Conservation (phyloP, 2,113 vertebrate genomes). For the Arizona elegans region DNA sequence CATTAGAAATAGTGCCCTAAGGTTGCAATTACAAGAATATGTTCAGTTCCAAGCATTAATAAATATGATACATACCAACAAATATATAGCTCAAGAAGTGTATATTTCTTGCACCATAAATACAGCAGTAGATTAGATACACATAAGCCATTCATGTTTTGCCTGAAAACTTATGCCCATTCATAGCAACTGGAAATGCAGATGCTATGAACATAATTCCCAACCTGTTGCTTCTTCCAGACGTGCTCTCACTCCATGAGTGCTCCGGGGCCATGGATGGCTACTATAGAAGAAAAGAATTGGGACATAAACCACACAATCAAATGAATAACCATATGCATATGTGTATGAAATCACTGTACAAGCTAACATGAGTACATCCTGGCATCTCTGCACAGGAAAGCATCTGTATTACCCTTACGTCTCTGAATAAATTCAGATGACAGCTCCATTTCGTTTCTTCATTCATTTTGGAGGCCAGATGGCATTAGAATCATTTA, state of each 20-base stretch:
- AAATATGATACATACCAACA: neutral
- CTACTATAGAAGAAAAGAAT: slow-evolving; percentile 9
- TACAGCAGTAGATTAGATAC: neutral
- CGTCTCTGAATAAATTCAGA: slow-evolving; percentile 89
- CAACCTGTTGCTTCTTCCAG: neutral
- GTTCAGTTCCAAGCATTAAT: neutral
- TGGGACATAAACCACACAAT: neutral
- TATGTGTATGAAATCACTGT: slow-evolving; percentile 40
- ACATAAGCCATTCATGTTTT: neutral
- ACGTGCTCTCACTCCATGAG: neutral
- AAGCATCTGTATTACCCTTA: slow-evolving; percentile 78
- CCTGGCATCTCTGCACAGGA: slow-evolving; percentile 49
- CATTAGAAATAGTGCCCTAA: neutral
- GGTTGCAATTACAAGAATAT: neutral
- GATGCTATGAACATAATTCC: neutral
- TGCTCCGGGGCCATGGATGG: neutral
- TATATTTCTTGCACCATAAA: neutral
- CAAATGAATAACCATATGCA: slow-evolving; percentile 6
- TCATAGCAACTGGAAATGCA: neutral
- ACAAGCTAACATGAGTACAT: slow-evolving; percentile 47
- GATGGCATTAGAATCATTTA: slow-evolving; percentile 97
- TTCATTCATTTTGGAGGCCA: slow-evolving; percentile 90
- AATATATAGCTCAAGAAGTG: too few relatives aligned
- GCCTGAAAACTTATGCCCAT: neutral
- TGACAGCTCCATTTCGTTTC: slow-evolving; percentile 90